A percentile compares a stretch with the other conserved stretches of the same genome.
Conservation (phyloP, 37 sponge, comb jelly and placozoan species). For the Halichondria panicea region DNA sequence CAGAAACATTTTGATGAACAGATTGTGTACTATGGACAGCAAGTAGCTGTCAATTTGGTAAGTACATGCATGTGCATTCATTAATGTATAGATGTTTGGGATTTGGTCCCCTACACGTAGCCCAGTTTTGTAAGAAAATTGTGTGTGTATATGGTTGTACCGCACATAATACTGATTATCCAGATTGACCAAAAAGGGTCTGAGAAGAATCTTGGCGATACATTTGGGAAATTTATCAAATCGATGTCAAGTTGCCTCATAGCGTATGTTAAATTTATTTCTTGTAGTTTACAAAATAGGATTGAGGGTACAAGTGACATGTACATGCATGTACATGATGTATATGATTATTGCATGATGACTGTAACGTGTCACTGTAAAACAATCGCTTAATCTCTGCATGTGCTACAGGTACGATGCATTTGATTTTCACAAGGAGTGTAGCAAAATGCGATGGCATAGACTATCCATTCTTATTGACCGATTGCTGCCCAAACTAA, state of each 20-base stretch:
- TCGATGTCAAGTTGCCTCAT: constrained; percentile 31
- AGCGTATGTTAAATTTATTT: constrained; percentile 31
- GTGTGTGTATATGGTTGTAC: constrained; percentile 1
- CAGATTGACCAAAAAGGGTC: constrained; percentile 88
- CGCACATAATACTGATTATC: no score
- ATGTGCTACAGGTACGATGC: constrained; percentile 70
- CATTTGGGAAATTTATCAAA: constrained; percentile 39
- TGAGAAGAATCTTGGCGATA: constrained; percentile 77
- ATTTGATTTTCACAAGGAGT: constrained; percentile 99
- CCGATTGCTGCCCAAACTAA: constrained; percentile 52
- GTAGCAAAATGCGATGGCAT: constrained; percentile 93
- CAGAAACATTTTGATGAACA: constrained; percentile 87
- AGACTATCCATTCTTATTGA: constrained; percentile 82
- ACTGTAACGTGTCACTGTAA: no score
- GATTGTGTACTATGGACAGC: constrained; percentile 76
- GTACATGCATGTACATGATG: constrained; percentile 3
- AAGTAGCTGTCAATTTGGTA: constrained; percentile 76
- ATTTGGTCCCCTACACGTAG: background rate
- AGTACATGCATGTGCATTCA: background rate
- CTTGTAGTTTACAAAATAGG: background rate
- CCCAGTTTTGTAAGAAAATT: background rate
- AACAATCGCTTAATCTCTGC: no score
- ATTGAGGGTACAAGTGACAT: background rate
- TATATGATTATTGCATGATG: no score
- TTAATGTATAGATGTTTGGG: background rate